A percentile compares a stretch with the other conserved stretches of the same genome.
These are phyloP conservation scores for Euphonia xanthogaster DNA, from an alignment of 2,797 vertebrate genomes.

Conservation along the genomic window DNA sequence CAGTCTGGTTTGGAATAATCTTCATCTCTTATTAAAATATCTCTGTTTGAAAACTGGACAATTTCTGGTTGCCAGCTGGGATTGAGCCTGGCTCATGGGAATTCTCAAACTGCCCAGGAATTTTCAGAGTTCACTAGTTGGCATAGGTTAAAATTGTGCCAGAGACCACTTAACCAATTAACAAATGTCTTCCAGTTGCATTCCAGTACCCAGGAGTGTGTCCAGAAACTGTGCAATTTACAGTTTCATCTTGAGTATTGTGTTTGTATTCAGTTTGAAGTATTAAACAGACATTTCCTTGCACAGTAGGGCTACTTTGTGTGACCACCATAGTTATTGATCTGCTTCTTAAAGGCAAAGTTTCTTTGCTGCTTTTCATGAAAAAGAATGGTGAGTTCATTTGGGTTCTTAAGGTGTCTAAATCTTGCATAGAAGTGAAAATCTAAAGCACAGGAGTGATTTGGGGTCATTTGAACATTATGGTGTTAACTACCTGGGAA, in stretches of 20 bases:
- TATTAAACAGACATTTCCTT: background rate
- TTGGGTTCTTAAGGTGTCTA: background rate
- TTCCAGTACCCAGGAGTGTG: background rate
- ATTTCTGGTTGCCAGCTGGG: background rate
- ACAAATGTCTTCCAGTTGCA: background rate
- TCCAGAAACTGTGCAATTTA: background rate
- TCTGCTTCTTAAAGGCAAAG: background rate
- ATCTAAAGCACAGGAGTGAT: background rate
- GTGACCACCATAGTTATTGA: background rate
- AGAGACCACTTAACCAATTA: background rate
- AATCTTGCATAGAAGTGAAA: background rate
- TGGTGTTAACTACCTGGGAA: background rate
- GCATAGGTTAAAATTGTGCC: background rate
- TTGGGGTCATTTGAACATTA: background rate
- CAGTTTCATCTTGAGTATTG: background rate
- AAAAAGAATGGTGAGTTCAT: background rate
- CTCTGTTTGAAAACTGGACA: background rate
- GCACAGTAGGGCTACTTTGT: background rate
- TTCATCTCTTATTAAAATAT: background rate
- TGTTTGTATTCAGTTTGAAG: background rate
- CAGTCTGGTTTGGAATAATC: background rate
- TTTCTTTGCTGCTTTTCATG: background rate
- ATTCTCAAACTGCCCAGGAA: background rate
- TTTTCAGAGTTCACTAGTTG: background rate
- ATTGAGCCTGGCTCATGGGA: background rate